Conservation (phyloP, 2,888 invertebrate genomes). For the Boloria selene region DNA sequence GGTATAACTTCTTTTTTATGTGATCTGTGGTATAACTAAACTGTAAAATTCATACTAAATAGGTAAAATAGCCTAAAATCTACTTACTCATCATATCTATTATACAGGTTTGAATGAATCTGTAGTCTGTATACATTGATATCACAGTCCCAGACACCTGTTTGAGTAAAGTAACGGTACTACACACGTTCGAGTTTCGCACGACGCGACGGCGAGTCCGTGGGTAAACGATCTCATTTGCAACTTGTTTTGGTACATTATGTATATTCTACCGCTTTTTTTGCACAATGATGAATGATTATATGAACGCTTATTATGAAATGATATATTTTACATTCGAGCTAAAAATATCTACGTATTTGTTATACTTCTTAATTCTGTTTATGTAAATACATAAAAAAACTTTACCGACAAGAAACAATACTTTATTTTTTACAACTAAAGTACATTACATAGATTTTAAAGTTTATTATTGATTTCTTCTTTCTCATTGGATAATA, state of each 20-base stretch:
- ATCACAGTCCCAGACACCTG: slow-evolving; percentile 26
- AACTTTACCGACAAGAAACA: no score
- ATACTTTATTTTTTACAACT: no score
- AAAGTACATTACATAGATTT: no score
- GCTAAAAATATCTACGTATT: slow-evolving; percentile 1
- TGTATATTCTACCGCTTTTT: slow-evolving; percentile 13
- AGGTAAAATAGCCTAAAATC: no score
- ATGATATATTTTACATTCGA: slow-evolving; percentile 7
- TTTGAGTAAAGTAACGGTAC: slow-evolving; percentile 35
- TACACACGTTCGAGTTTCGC: slow-evolving; percentile 14
- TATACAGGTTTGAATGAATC: not conserved
- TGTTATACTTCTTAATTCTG: not conserved
- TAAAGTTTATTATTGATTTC: no score
- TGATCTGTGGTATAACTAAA: no score
- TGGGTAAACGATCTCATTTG: slow-evolving; percentile 38
- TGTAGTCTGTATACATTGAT: not conserved
- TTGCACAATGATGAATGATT: slow-evolving; percentile 3
- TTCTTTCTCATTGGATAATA: no score
- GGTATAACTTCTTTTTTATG: no score
- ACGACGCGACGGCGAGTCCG: slow-evolving; percentile 5
- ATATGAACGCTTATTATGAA: slow-evolving; percentile 6
- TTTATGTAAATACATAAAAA: no score
- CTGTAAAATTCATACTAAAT: no score
- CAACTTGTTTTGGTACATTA: slow-evolving; percentile 32
- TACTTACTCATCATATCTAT: no score